Evolutionary conservation across 2,113 vertebrate genomes (phyloP).

Genomic region (Peucedramus taeniatus): DNA sequence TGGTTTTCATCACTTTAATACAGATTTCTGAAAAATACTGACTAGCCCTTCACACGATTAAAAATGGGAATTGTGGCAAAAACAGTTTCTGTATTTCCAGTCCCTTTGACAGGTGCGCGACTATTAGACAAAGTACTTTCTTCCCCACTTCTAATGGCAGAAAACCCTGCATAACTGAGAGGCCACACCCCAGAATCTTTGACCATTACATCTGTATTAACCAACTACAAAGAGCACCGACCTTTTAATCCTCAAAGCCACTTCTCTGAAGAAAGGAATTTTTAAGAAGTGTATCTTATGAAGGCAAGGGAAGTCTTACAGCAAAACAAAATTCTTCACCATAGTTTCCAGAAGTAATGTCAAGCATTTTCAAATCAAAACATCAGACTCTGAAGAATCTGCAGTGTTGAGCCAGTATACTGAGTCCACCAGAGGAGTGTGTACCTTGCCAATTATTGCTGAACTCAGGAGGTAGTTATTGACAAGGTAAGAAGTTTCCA

Average conservation of each 20-base stretch:
- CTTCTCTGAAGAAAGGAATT: not conserved
- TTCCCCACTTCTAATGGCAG: not conserved
- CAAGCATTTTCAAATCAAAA: not conserved
- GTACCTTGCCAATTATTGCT: constrained; percentile 48
- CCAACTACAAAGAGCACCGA: accelerated
- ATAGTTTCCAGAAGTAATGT: not conserved
- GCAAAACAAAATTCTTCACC: not conserved
- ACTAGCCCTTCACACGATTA: not conserved
- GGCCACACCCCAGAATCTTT: not conserved
- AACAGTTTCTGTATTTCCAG: not conserved
- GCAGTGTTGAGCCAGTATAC: not conserved
- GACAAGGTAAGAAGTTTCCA: not conserved
- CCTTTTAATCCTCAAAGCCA: not conserved
- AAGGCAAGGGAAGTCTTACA: not conserved
- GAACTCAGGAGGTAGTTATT: constrained; percentile 40
- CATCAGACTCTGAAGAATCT: not conserved
- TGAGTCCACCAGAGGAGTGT: not conserved
- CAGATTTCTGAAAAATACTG: not conserved
- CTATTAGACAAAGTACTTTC: not conserved
- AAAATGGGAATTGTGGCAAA: not conserved
- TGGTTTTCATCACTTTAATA: not conserved
- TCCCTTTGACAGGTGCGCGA: not conserved
- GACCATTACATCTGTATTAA: accelerated
- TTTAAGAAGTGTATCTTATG: not conserved
- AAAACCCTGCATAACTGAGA: not conserved